Base-by-base conservation (phyloP, 2,888 invertebrate species). In the Atrina japonica region DNA sequence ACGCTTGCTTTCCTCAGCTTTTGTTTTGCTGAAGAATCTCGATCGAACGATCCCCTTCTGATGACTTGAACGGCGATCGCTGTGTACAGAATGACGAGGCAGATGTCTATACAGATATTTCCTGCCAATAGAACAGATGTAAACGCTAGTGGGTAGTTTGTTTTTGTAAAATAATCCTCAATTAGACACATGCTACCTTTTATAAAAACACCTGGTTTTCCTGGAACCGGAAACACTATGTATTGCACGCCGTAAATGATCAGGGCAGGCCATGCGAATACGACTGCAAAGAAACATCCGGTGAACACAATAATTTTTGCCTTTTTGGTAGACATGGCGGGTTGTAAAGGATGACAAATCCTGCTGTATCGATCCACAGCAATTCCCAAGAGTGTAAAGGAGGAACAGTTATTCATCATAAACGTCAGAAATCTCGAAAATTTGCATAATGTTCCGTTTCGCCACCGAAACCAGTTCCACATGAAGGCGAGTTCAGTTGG, bases 351-450 rank as follows among this genome's bases (percentile, higher is more conserved):
- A 6, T 70, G 63, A 41, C 79, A 81, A n/a, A 81, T 78, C 18
- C 70, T 71, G 16, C 72, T 70, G 45, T 76, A 76, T 40, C 81
- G 59, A 40, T 81, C 81, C 25, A 78, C 60, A 2, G 79, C 79
- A 25, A 81, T 81, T 0, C 74, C 77, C 0, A 81, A 64, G 6
- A 81, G 61, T 9, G 75, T 80, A 16, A 81, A 60, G 23, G 76
- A 77, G 0, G 81, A 78, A 11, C 76, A 63, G 61, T 80, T 80
- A 70, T 81, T 81, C 75, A 79, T 77, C 50, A 71, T 58, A 50
- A 79, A 81, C 0, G 81, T 76, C 3, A 77, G 49, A 60, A 77
- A 79, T 3, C 81, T 58, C 3, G 76, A 75, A 52, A 78, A 64
- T 60, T 80, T 79, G 43, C 81, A 81, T 14, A 81, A 40, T 14